Conservation (phyloP, 2,797 vertebrate species). For the Chaunax sp. region DNA sequence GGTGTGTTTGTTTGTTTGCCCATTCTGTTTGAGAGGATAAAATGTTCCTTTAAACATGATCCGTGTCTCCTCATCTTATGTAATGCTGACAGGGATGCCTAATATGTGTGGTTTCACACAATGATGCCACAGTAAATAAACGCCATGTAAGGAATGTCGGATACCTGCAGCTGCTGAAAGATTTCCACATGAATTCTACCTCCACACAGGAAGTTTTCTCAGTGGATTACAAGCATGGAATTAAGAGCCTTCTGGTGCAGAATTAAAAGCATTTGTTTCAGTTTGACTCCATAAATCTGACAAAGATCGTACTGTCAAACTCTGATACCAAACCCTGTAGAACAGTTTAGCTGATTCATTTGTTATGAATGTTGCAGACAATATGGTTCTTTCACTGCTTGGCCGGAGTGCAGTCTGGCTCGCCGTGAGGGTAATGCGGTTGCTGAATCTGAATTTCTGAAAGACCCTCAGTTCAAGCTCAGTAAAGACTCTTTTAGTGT, state of each 20-base stretch:
- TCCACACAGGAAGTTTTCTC: constrained; percentile 6
- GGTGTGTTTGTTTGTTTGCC: constrained; percentile 42
- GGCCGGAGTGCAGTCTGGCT: constrained; percentile 9
- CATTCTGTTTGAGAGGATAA: constrained; percentile 11
- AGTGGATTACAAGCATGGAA: constrained; percentile 11
- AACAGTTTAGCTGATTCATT: constrained; percentile 53
- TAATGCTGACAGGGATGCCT: constrained; percentile 12
- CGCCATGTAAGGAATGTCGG: background rate
- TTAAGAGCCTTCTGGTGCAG: background rate
- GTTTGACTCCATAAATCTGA: constrained; percentile 35
- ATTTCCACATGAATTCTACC: constrained; percentile 5
- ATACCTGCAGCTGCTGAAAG: constrained; percentile 12
- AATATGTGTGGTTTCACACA: constrained; percentile 18
- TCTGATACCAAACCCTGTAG: constrained; percentile 31
- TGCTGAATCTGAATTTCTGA: constrained; percentile 50
- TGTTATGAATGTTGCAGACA: constrained; percentile 40
- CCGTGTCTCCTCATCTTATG: background rate
- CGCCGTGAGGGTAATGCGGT: constrained; percentile 32
- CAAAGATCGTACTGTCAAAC: constrained; percentile 35
- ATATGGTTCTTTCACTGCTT: constrained; percentile 56
- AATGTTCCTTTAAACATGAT: constrained; percentile 23
- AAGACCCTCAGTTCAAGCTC: constrained; percentile 44
- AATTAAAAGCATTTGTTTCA: constrained; percentile 33
- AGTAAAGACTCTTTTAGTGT: constrained; percentile 40
- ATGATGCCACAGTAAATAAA: constrained; percentile 17